Conservation (phyloP, 2,797 vertebrate genomes). For the Alcedo quadribrachys region DNA sequence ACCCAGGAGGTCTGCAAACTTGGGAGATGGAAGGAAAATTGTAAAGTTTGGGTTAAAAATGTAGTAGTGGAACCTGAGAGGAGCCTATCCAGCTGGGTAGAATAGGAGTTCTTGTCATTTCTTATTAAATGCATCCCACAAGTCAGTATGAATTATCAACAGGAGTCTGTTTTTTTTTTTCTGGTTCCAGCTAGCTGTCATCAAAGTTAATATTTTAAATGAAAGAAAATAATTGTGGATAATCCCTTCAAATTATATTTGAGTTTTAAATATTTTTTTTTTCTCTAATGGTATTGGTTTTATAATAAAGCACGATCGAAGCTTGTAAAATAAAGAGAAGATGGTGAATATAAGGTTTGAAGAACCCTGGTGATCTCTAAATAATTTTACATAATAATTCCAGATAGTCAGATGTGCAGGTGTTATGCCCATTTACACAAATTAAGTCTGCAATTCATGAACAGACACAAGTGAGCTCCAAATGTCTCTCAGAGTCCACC, state of each 20-base stretch:
- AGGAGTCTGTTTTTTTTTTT: constrained; percentile 5
- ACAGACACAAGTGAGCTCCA: constrained; percentile 25
- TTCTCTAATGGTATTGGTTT: constrained; percentile 17
- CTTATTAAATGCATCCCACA: not conserved
- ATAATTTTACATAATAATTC: constrained; percentile 31
- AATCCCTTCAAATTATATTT: constrained; percentile 20
- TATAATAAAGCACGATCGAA: not conserved
- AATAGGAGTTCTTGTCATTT: not conserved
- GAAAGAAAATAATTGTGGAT: not conserved
- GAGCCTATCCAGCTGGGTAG: not conserved
- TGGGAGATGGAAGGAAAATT: not conserved
- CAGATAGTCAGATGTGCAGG: not conserved
- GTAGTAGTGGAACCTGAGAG: not conserved
- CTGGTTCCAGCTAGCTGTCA: constrained; percentile 34
- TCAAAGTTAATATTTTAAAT: constrained; percentile 54
- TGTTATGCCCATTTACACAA: constrained; percentile 51
- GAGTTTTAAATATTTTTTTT: not conserved
- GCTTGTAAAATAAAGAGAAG: constrained; percentile 39
- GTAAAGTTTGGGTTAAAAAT: not conserved
- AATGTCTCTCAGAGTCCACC: constrained; percentile 36
- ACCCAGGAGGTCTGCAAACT: not conserved
- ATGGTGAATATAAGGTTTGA: constrained; percentile 2
- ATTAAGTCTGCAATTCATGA: constrained; percentile 46
- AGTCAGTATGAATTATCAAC: constrained; percentile 33
- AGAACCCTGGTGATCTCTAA: not conserved